Evolutionary conservation across 2,888 invertebrate species (phyloP), one percentile per base, ranked within the genome.

Genomic region (Caenorhabditis afra): DNA sequence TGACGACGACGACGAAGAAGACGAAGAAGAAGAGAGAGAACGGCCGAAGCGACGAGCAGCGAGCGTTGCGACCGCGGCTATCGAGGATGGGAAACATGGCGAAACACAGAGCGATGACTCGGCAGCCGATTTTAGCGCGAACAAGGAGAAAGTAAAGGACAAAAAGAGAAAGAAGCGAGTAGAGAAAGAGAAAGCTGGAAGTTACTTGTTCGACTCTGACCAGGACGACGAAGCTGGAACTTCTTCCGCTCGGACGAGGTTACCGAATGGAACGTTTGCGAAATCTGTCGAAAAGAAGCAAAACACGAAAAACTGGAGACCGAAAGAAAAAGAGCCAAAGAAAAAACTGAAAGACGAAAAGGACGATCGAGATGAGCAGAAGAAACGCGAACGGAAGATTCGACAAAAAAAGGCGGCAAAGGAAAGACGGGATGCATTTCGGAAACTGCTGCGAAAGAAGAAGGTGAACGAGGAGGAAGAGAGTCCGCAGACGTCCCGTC

Each of bases 111-210:
- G 64, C 20, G 64, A 64, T 3, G 64, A 64, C 14, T 50, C 50
- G 10, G 18, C 18, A 1, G 64, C 50, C 2, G 64, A 64, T 18
- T 44, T 22, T 1, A 39, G 11, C 1, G 58, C 44, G 12, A 44
- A 58, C 14, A 52, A 50, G 12, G 55, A 57, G 20, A 52, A 37
- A 12, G 35, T 18, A 11, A 49, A 59, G 44, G 45, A 61, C 29
- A 29, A 7, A 7, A 3, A 7, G 23, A 20, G 16, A 20, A 20
- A 18, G 18, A 45, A 47, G 16, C n/a, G 58, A 14, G 52, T 29
- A 23, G 49, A 70, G 59, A 55, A 61, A 49, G 44, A 70, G 16
- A 18, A 20, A 18, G 64, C 70, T 39, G 59, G 61, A 18, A n/a
- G 52, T 18, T 10, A 7, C 11, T 20, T 22, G 16, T 8, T 18